Evolutionary conservation across 92 coral and sea anemone species (phyloP).

Genomic region (Phymanthus crucifer): DNA sequence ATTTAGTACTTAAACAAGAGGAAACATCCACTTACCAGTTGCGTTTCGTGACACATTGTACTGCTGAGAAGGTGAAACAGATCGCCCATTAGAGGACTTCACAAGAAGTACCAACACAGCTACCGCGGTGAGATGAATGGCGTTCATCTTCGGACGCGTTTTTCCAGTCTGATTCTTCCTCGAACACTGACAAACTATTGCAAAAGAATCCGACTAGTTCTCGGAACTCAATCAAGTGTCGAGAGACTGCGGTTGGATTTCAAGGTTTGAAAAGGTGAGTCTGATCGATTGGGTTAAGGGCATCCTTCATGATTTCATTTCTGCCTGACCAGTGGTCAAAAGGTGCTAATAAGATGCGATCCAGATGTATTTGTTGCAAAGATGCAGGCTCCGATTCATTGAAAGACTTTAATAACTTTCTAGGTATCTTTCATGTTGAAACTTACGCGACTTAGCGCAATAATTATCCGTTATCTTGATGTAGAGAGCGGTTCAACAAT

Average conservation of each 20-base stretch:
- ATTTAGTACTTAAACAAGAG: not conserved
- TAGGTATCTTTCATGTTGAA: not conserved
- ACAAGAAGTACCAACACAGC: not conserved
- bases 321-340: slow-evolving; percentile 10
- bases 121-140: not conserved
- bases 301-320: slow-evolving; percentile 1
- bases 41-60: not conserved
- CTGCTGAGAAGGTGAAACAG: not conserved
- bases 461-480: too few relatives aligned
- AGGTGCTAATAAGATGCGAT: not conserved
- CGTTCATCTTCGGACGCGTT: not conserved
- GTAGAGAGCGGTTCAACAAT: too few relatives aligned
- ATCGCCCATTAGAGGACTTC: not conserved
- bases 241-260: slow-evolving; percentile 13
- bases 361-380: slow-evolving; percentile 11
- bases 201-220: not conserved
- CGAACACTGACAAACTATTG: not conserved
- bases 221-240: not conserved
- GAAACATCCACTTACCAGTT: not conserved
- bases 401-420: not conserved
- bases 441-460: too few relatives aligned
- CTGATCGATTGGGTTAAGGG: not conserved
- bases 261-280: slow-evolving; percentile 1
- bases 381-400: not conserved
- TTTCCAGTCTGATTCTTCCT: not conserved